A percentile compares a stretch with the other conserved stretches of the same genome.
phyloP scores from a whole-genome alignment of 2,797 vertebrate species.

The Microcaecilia unicolor region DNA sequence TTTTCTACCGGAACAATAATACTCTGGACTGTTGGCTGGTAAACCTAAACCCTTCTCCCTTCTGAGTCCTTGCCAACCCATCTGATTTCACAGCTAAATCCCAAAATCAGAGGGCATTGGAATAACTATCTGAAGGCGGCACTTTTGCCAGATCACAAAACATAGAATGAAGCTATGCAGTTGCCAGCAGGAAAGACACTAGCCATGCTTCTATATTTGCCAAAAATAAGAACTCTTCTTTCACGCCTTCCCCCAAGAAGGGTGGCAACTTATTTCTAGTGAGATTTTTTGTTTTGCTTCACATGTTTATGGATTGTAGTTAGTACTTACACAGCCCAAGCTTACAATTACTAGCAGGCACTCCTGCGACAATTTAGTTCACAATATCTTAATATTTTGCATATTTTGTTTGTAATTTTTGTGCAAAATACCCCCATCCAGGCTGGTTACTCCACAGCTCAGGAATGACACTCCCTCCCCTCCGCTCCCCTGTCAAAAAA shows the following conservation, averaged over 20 bases:
- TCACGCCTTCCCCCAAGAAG: not conserved
- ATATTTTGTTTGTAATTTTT: too few species aligned
- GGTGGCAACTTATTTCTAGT: not conserved
- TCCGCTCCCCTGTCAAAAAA: too few species aligned
- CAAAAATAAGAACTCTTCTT: constrained; percentile 17
- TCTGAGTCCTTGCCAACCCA: too few species aligned
- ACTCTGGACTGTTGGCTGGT: too few species aligned
- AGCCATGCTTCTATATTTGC: constrained; percentile 7
- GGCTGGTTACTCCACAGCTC: too few species aligned
- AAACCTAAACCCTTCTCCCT: too few species aligned
- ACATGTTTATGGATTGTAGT: not conserved
- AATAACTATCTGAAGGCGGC: constrained; percentile 49
- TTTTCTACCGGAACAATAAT: constrained; percentile 10
- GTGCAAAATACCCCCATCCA: too few species aligned
- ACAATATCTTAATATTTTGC: too few species aligned
- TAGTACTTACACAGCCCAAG: too few species aligned
- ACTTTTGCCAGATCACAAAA: constrained; percentile 52
- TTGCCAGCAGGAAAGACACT: constrained; percentile 36
- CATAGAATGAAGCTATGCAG: constrained; percentile 10
- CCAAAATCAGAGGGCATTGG: constrained; percentile 44
- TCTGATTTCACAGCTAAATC: constrained; percentile 46
- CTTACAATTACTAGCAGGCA: too few species aligned
- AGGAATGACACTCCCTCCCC: too few species aligned
- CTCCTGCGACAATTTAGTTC: too few species aligned
- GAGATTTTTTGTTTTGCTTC: not conserved